Conservation (phyloP, 2,888 invertebrate genomes). For the Lithophane ornitopus region DNA sequence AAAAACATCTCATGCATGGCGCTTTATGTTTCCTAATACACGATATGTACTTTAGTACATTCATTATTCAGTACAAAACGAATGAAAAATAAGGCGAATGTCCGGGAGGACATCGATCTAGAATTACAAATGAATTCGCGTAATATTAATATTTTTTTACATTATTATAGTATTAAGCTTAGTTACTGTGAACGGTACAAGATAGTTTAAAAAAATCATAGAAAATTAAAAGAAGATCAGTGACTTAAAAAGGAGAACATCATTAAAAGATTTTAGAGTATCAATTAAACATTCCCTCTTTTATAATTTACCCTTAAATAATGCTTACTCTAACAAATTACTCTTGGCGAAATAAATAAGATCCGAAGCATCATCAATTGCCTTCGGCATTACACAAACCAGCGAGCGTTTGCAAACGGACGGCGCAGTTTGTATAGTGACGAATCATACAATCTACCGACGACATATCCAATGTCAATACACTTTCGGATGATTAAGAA, state of each 20-base stretch:
- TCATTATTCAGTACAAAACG: slow-evolving; percentile 20
- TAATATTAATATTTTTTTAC: no score
- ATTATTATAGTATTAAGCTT: no score
- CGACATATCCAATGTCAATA: not conserved
- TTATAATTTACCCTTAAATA: not conserved
- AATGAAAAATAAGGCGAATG: slow-evolving; percentile 8
- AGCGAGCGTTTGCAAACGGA: not conserved
- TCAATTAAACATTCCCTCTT: not conserved
- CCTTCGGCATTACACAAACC: not conserved
- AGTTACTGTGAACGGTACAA: no score
- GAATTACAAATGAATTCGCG: slow-evolving; percentile 8
- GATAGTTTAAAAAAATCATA: no score
- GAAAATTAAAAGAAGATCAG: not conserved
- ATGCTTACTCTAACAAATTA: not conserved
- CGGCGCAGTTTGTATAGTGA: not conserved
- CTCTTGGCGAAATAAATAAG: not conserved
- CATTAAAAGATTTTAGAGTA: not conserved
- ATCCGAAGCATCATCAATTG: not conserved
- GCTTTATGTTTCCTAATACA: slow-evolving; percentile 18
- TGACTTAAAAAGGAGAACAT: not conserved
- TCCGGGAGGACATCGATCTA: not conserved
- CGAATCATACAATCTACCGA: not conserved
- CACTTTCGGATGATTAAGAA: not conserved
- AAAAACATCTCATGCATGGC: slow-evolving; percentile 9
- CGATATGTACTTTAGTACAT: not conserved